Evolutionary conservation across 2,113 vertebrate genomes (phyloP).

Genomic region (Hiodon tergisus): DNA sequence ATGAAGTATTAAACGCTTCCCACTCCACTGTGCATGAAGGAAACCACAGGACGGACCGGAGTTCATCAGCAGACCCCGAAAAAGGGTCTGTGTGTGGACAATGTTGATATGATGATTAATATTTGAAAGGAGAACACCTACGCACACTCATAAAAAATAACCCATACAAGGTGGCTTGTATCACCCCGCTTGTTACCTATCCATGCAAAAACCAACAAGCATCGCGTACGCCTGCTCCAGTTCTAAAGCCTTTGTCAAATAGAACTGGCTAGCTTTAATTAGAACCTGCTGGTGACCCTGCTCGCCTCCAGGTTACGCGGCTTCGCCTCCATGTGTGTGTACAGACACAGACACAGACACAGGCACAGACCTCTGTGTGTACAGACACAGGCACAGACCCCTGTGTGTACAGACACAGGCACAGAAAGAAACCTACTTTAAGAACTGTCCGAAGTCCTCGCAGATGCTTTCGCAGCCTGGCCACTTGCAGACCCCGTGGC

Average conservation of each 20-base stretch:
- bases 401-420: background rate
- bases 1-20: constrained; percentile 93
- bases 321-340: constrained; percentile 22
- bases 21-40: constrained; percentile 96
- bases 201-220: no score
- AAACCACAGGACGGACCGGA: constrained; percentile 76
- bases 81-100: no score
- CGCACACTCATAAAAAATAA: no score
- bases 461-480: constrained; percentile 87
- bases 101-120: no score
- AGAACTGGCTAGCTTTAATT: no score
- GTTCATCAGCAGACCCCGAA: constrained; percentile 75
- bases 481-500: constrained; percentile 90
- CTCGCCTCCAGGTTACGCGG: no score
- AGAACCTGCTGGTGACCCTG: no score
- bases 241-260: no score
- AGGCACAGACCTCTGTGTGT: background rate
- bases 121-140: no score
- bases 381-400: background rate
- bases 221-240: no score
- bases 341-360: background rate
- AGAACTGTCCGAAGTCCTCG: constrained; percentile 85
- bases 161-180: no score
- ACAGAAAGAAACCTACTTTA: constrained; percentile 69
- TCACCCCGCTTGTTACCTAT: no score